These are phyloP conservation scores for Phyto melanocephala DNA, from an alignment of 2,888 invertebrate species.

Conservation along the genomic window DNA sequence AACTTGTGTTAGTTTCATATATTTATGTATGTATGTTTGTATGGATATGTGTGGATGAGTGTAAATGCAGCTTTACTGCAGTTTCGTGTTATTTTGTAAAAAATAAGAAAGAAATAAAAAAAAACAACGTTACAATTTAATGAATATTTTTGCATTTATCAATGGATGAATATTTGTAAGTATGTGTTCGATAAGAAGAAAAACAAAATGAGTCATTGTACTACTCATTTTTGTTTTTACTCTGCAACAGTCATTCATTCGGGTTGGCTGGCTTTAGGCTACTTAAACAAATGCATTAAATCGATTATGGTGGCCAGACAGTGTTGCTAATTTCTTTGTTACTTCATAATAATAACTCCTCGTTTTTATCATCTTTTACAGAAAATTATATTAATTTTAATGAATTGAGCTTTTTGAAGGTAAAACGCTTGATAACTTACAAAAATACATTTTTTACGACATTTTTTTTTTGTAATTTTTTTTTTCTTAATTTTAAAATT, in stretches of 20 bases:
- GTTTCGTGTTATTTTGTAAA: background rate
- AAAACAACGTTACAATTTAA: conserved; percentile 22
- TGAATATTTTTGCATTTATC: conserved; percentile 28
- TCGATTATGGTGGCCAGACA: conserved; percentile 35
- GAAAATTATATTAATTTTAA: too few relatives aligned
- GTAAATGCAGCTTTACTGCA: conserved; percentile 36
- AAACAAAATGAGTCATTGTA: conserved; percentile 59
- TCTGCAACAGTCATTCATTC: conserved; percentile 39
- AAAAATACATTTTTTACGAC: too few relatives aligned
- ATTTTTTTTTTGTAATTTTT: too few relatives aligned
- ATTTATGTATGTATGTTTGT: background rate
- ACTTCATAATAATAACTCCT: too few relatives aligned
- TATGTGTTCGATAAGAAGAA: too few relatives aligned
- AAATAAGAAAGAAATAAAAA: background rate
- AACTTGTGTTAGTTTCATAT: too few relatives aligned
- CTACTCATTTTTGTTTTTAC: conserved; percentile 48
- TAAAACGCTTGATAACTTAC: too few relatives aligned
- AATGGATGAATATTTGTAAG: background rate
- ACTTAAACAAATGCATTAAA: conserved; percentile 47
- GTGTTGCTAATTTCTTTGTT: conserved; percentile 24
- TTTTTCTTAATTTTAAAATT: too few relatives aligned
- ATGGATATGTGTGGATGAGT: too few relatives aligned
- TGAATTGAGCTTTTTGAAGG: too few relatives aligned
- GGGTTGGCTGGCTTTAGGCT: conserved; percentile 34
- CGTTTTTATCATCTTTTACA: too few relatives aligned